Percentiles rank a stretch among this genome's conserved stretches.
Evolutionary conservation across 2,797 vertebrate species (phyloP).

Genomic region (Coluber constrictor): DNA sequence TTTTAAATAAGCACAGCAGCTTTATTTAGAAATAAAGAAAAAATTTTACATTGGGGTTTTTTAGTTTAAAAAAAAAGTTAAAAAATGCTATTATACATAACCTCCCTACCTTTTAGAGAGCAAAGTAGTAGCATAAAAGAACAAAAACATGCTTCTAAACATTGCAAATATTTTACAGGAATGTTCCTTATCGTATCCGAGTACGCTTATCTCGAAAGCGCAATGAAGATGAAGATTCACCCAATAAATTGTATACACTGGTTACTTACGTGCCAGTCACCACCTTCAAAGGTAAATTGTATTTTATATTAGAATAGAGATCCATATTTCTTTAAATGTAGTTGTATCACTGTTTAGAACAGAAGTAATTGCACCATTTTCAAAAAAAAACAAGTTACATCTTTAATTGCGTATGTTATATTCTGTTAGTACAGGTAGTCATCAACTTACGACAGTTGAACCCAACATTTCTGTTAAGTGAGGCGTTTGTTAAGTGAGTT

Average conservation of each 20-base stretch:
- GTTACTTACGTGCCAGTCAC: constrained; percentile 97
- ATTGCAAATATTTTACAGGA: constrained; percentile 70
- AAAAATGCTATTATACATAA: neutral
- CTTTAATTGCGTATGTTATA: no score
- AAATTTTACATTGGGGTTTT: neutral
- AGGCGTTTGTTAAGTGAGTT: no score
- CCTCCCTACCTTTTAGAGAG: neutral
- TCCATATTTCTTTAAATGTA: neutral
- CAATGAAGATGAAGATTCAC: constrained; percentile 97
- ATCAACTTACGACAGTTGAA: no score
- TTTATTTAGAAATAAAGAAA: neutral
- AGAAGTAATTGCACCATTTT: neutral
- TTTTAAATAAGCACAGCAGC: neutral
- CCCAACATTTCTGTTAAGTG: no score
- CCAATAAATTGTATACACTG: constrained; percentile 96
- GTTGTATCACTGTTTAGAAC: neutral
- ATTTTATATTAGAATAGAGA: neutral
- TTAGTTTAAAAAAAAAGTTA: neutral
- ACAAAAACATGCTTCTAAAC: neutral
- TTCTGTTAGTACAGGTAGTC: no score
- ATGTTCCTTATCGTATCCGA: constrained; percentile 94
- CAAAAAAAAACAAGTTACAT: neutral
- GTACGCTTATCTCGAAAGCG: constrained; percentile 96
- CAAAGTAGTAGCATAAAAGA: neutral
- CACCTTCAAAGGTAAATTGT: constrained; percentile 88